phyloP scores from a whole-genome alignment of 2,113 vertebrate genomes.

The Microcebus griseorufus region DNA sequence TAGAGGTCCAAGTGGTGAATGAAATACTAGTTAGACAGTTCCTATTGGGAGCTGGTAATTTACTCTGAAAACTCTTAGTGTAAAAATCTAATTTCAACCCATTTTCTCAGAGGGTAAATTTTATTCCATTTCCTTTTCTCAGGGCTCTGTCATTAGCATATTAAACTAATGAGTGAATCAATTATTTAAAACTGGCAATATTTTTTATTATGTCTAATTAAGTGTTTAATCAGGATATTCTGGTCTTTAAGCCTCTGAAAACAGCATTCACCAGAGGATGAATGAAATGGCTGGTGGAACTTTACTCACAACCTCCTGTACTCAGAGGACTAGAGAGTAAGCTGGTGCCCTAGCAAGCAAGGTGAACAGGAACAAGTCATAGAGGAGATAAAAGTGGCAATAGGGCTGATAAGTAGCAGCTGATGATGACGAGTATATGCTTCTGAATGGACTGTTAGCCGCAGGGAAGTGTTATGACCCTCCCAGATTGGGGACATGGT shows the following conservation, averaged over 20 bases:
- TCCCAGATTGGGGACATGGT: constrained; percentile 55
- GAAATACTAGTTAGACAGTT: constrained; percentile 10
- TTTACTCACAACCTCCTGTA: constrained; percentile 46
- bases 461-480: constrained; percentile 74
- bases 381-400: neutral
- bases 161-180: constrained; percentile 82
- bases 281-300: constrained; percentile 72
- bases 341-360: neutral
- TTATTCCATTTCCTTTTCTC: constrained; percentile 83
- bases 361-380: neutral
- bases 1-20: neutral
- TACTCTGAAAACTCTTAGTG: constrained; percentile 68
- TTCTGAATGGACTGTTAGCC: constrained; percentile 73
- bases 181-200: constrained; percentile 82
- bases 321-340: neutral
- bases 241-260: constrained; percentile 81
- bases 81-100: constrained; percentile 79
- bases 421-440: constrained; percentile 17
- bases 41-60: constrained; percentile 46
- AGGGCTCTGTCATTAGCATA: constrained; percentile 79
- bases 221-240: constrained; percentile 81
- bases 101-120: constrained; percentile 76
- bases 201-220: constrained; percentile 83
- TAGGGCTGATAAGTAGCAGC: neutral
- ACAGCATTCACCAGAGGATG: constrained; percentile 73